phyloP scores from a whole-genome alignment of 2,113 vertebrate genomes.

The Plectropomus leopardus region DNA sequence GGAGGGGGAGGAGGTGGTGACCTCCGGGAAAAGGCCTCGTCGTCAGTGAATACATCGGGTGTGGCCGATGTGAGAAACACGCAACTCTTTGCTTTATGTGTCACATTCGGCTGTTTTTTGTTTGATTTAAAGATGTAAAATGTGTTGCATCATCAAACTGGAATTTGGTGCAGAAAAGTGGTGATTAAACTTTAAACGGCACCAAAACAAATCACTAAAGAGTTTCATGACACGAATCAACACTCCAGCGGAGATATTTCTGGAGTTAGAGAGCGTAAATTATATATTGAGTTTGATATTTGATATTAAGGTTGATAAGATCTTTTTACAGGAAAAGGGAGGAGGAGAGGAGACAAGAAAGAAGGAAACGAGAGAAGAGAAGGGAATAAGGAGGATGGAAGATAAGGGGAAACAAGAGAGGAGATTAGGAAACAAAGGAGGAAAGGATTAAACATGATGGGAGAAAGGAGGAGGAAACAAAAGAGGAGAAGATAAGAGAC shows the following conservation, averaged over 20 bases:
- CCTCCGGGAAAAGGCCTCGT: background rate
- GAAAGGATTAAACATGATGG: too few species aligned
- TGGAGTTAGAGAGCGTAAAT: background rate
- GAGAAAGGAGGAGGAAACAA: too few species aligned
- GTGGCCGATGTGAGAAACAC: background rate
- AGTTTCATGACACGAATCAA: slow-evolving; percentile 14
- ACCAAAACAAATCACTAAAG: slow-evolving; percentile 24
- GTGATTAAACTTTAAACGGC: slow-evolving; percentile 39
- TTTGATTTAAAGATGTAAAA: background rate
- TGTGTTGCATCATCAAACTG: background rate
- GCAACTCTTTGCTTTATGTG: background rate
- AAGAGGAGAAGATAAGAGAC: background rate
- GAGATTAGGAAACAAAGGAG: background rate
- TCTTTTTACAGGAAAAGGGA: too few species aligned
- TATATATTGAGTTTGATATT: too few species aligned
- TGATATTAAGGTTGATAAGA: background rate
- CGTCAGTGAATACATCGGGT: background rate
- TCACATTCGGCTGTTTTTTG: background rate
- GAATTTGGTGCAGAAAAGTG: background rate
- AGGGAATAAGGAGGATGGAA: too few species aligned
- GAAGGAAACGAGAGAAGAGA: background rate
- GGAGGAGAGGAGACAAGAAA: background rate
- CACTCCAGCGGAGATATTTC: background rate
- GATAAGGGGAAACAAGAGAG: background rate
- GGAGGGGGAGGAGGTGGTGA: background rate